phyloP scores from a whole-genome alignment of 1,140 invertebrate genomes.

The Zelostemma sp. region DNA sequence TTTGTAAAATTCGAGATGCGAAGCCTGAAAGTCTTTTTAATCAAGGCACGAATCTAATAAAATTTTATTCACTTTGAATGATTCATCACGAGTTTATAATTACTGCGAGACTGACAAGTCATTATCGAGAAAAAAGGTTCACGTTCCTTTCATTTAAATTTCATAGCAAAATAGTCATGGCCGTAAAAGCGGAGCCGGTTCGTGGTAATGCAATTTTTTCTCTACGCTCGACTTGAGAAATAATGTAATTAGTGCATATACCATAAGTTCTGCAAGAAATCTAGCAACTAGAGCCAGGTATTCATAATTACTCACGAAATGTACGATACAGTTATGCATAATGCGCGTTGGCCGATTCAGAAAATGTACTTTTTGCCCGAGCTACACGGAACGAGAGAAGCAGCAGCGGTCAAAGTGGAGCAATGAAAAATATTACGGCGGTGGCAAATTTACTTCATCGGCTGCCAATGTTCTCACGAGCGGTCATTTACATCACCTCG shows the following conservation, averaged over 20 bases:
- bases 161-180: neutral
- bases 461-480: too few relatives aligned
- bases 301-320: constrained; percentile 2
- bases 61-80: too few relatives aligned
- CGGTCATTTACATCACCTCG: too few relatives aligned
- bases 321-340: constrained; percentile 3
- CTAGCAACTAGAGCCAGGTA: neutral
- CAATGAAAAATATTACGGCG: neutral
- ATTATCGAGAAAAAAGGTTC: neutral
- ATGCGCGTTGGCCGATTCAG: neutral
- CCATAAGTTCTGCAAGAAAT: constrained; percentile 4
- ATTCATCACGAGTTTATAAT: too few relatives aligned
- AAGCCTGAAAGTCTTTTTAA: too few relatives aligned
- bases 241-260: constrained; percentile 8
- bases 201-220: neutral
- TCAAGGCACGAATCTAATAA: too few relatives aligned
- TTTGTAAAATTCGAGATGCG: too few relatives aligned
- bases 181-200: neutral
- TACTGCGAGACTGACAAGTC: neutral
- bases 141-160: neutral
- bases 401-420: neutral
- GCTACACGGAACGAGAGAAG: neutral
- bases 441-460: neutral
- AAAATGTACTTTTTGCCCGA: neutral
- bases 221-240: neutral